Evolutionary conservation across 2,797 vertebrate species (phyloP), one percentile per base, ranked within the genome.

Genomic region (Merluccius polli): DNA sequence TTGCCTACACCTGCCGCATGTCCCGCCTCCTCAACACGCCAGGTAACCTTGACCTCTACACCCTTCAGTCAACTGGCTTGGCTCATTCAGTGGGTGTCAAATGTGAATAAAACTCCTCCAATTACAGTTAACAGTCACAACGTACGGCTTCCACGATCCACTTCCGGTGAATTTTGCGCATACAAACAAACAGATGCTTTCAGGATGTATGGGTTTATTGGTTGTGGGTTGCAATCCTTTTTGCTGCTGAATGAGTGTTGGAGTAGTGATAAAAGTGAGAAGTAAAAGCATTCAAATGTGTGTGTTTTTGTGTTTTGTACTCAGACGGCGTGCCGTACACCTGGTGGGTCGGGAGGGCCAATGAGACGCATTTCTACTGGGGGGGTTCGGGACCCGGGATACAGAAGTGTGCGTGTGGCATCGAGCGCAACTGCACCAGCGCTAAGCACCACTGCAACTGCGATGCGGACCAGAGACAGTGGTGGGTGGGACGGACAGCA

Each of bases 391-490:
- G 95, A 59, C 98, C 98, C 0, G 98, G 98, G 0, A 96, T 99
- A 74, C 97, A 98, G 78, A 98, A 98, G 84, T 99, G 98, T 41
- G 94, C 96, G 72, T 99, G 98, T 0, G 98, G 98, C 27, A 98
- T 99, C 0, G 94, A 98, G 68, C 95, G 96, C 74, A 99, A 98
- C 93, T 99, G 98, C 75, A 97, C 94, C 0, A 94, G 97, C 74
- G 91, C 95, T 70, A 95, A 89, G 80, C 93, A 92, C 91, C 92
- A 92, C 91, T 99, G 98, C 90, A 97, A 99, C 93, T 99, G 98
- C 13, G 97, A 99, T 0, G 96, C 98, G 0, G 97, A 99, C 83
- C 92, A 93, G 67, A 95, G 95, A 33, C 90, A 94, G 75, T 98
- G 97, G 97, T 99, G 88, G 84, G 90, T 81, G 7, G 21, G 5